Evolutionary conservation across 2,113 vertebrate species (phyloP).

Genomic region (Burhinus oedicnemus): DNA sequence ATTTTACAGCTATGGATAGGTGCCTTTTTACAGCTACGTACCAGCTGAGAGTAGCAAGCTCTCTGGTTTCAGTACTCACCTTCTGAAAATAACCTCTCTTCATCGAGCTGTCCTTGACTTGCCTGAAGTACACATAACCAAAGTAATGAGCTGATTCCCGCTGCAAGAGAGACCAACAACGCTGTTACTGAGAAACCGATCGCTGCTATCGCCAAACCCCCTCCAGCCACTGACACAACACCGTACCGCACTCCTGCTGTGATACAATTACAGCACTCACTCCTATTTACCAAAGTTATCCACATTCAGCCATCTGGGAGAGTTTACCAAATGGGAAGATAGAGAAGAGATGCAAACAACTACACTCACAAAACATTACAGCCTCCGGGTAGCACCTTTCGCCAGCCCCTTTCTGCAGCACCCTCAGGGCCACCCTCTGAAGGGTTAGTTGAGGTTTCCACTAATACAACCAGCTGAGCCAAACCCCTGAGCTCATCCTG

Average conservation of each 20-base stretch:
- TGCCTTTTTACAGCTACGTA: background rate
- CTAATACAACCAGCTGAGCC: background rate
- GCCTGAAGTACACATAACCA: slow-evolving; percentile 93
- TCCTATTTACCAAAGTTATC: background rate
- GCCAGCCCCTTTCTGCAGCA: background rate
- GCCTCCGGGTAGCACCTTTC: background rate
- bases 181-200: background rate
- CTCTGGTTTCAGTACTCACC: slow-evolving; percentile 74
- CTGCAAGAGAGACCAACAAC: slow-evolving; percentile 60
- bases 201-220: rapidly evolving
- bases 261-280: background rate
- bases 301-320: rapidly evolving
- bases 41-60: background rate
- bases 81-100: slow-evolving; percentile 98
- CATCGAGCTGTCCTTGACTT: slow-evolving; percentile 91
- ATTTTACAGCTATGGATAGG: background rate
- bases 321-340: background rate
- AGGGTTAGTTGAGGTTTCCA: background rate
- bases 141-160: slow-evolving; percentile 88
- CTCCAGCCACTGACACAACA: background rate
- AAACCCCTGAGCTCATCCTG: background rate
- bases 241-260: rapidly evolving
- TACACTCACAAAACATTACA: background rate
- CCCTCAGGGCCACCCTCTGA: background rate
- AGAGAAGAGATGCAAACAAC: background rate